Base-by-base conservation (phyloP, 2,113 vertebrate genomes). In the Cebus imitator region DNA sequence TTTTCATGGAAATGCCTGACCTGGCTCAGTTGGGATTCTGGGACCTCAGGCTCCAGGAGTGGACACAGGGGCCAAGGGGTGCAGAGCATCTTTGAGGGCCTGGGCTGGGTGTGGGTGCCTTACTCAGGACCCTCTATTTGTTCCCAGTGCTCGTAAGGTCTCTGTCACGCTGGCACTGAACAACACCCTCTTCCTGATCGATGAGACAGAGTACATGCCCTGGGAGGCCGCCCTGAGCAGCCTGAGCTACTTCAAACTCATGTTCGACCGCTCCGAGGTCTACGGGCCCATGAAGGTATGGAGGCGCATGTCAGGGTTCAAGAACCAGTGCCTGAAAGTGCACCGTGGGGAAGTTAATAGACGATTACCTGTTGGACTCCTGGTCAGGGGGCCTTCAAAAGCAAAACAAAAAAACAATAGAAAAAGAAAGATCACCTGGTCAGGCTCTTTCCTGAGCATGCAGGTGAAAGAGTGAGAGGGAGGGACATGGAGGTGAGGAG, bases 191-290 rank as follows among this genome's bases (percentile, higher is more conserved):
- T 99, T 99, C 98, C 98, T 99, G 97, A 12, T 0, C 1, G 0
- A 0, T 0, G 99, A 99, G 97, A 98, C 0, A 0, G 98, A 97
- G 3, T 99, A 99, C 98, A 98, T 99, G 95, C 99, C 99, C 48
- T 99, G 99, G 99, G 21, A 98, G 83, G 98, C 99, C 0, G 99
- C 99, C 0, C 97, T 99, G 57, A 98, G 8, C 76, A 99, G 98
- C 98, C 97, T 99, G 12, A 78, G 92, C 37, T 99, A 99, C 98
- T 99, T 99, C 96, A 95, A 94, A 95, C 98, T 99, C 95, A 99
- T 99, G 99, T 99, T 99, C 1, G 99, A 99, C 91, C 99, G 99
- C 96, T 99, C 98, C 0, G 99, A 99, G 40, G 99, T 99, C 78
- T 99, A 99, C 0, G 99, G 99, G 30, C 92, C 91, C 86, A 99